A percentile compares a stretch with the other conserved stretches of the same genome.
Evolutionary conservation across 2,113 vertebrate genomes (phyloP).

Genomic region (Mugil cephalus): DNA sequence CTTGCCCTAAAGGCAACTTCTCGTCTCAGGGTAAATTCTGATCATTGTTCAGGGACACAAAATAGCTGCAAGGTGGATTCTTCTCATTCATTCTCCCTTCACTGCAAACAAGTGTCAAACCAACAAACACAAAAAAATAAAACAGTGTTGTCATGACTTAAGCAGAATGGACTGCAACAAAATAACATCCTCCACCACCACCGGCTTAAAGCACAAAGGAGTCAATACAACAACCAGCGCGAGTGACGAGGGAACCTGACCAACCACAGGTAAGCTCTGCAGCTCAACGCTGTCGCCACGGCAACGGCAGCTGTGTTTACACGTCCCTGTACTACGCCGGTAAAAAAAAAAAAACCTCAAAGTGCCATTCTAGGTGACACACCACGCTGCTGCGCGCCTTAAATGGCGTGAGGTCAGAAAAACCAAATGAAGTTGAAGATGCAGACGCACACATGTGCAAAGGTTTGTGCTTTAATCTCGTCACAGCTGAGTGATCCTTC

Average conservation of each 20-base stretch:
- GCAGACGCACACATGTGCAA: no score
- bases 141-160: neutral
- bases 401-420: no score
- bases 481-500: no score
- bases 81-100: neutral
- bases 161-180: neutral
- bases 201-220: neutral
- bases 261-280: conserved; percentile 11
- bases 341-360: no score
- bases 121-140: neutral
- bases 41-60: conserved; percentile 15
- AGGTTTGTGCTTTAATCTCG: no score
- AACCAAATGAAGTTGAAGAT: no score
- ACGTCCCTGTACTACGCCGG: no score
- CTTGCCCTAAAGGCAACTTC: neutral
- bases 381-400: no score
- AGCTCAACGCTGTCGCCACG: neutral
- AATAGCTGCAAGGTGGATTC: neutral
- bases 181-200: accelerated
- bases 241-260: neutral
- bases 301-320: neutral
- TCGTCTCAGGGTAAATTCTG: neutral
- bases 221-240: no score
- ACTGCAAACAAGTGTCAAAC: neutral
- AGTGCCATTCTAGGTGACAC: no score